Percentiles rank a stretch among this genome's conserved stretches.
These are phyloP conservation scores for Dryobotodes eremita DNA, from an alignment of 2,888 invertebrate genomes.

Conservation along the genomic window DNA sequence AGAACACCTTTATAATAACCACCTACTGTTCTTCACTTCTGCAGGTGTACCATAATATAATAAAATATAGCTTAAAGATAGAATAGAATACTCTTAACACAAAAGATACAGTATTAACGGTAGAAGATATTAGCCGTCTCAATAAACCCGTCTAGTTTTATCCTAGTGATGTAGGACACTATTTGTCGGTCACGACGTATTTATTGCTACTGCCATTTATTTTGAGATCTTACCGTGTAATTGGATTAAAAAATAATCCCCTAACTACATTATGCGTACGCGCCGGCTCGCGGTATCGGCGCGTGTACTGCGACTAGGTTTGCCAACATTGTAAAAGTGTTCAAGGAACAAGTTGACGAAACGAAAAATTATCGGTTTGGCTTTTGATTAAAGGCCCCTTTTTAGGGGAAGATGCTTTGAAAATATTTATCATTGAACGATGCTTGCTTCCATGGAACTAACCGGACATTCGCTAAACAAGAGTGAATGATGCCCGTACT, in stretches of 20 bases:
- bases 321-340: slow-evolving; percentile 24
- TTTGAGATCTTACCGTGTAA: slow-evolving; percentile 70
- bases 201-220: slow-evolving; percentile 72
- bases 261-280: slow-evolving; percentile 48
- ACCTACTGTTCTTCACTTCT: slow-evolving; percentile 5
- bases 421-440: background rate
- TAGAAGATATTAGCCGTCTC: slow-evolving; percentile 48
- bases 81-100: no score
- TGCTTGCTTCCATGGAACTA: background rate
- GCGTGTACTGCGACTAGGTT: slow-evolving; percentile 19
- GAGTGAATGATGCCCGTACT: background rate
- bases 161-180: slow-evolving; percentile 68
- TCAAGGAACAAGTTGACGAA: background rate
- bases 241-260: slow-evolving; percentile 71
- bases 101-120: slow-evolving; percentile 11
- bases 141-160: slow-evolving; percentile 69
- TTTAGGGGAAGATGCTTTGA: background rate
- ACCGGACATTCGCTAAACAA: background rate
- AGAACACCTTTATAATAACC: slow-evolving; percentile 11
- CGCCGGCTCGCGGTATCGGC: slow-evolving; percentile 39
- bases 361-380: background rate
- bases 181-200: slow-evolving; percentile 70
- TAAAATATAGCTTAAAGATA: slow-evolving; percentile 9
- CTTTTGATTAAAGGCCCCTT: background rate
- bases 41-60: slow-evolving; percentile 32